These are phyloP conservation scores for Muscicapa comitata DNA, from an alignment of 2,797 vertebrate species.

Conservation along the genomic window DNA sequence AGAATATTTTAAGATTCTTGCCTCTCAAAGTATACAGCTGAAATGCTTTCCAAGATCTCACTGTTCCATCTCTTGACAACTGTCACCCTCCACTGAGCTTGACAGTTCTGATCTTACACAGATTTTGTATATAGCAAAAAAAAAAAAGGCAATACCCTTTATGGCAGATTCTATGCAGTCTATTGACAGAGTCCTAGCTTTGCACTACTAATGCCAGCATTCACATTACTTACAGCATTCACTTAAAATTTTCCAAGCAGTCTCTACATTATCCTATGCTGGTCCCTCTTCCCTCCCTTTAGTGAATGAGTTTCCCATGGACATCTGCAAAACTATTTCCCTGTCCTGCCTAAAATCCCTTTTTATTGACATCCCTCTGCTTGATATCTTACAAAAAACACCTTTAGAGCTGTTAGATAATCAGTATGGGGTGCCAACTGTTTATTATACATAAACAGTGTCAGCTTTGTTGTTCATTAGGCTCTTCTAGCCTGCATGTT, in stretches of 20 bases:
- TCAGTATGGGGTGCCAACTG: neutral
- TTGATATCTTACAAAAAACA: neutral
- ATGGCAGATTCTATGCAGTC: neutral
- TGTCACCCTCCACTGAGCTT: neutral
- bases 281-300: neutral
- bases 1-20: neutral
- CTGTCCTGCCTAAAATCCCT: neutral
- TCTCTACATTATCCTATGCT: neutral
- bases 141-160: neutral
- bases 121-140: neutral
- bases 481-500: neutral
- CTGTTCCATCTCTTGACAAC: neutral
- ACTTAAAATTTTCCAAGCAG: neutral
- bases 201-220: neutral
- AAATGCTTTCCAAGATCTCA: neutral
- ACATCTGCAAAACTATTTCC: slow-evolving; percentile 39
- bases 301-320: slow-evolving; percentile 8
- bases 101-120: neutral
- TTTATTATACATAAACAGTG: neutral
- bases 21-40: neutral
- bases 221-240: neutral
- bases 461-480: neutral
- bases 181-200: neutral
- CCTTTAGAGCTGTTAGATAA: neutral
- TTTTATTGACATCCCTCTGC: neutral